A percentile compares a stretch with the other conserved stretches of the same genome.
phyloP scores from a whole-genome alignment of 2,888 invertebrate species.

The Gerris lacustris region DNA sequence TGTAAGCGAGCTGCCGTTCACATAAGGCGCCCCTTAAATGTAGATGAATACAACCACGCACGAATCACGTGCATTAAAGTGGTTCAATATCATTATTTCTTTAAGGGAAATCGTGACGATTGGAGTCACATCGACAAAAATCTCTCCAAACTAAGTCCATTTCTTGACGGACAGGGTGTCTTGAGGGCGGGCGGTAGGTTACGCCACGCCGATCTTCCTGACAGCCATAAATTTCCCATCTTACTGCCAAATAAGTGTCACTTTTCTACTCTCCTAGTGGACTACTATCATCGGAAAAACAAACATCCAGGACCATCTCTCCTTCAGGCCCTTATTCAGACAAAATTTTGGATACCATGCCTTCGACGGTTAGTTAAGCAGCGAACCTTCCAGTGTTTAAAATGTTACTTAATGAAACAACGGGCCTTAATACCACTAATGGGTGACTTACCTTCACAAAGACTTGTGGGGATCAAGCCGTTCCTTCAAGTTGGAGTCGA shows the following conservation, averaged over 20 bases:
- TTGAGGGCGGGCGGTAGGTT: background rate
- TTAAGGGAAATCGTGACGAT: no score
- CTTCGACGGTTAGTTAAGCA: background rate
- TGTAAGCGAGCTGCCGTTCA: conserved; percentile 7
- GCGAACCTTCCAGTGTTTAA: conserved; percentile 1
- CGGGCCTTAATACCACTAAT: conserved; percentile 12
- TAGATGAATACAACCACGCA: background rate
- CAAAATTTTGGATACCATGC: background rate
- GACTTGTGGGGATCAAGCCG: background rate
- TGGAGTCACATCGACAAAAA: no score
- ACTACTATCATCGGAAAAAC: background rate
- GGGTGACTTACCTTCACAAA: conserved; percentile 13
- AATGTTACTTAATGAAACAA: background rate
- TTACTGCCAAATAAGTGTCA: background rate
- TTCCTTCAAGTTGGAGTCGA: conserved; percentile 19
- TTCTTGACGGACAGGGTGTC: background rate
- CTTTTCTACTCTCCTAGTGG: background rate
- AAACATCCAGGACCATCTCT: background rate
- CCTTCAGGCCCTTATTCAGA: background rate
- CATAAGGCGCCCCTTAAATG: background rate
- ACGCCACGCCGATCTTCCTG: background rate
- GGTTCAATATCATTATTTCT: background rate
- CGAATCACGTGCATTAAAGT: background rate
- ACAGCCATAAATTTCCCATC: background rate
- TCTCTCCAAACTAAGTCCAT: background rate